Evolutionary conservation across 2,113 vertebrate species (phyloP).

Genomic region (Corapipo altera): DNA sequence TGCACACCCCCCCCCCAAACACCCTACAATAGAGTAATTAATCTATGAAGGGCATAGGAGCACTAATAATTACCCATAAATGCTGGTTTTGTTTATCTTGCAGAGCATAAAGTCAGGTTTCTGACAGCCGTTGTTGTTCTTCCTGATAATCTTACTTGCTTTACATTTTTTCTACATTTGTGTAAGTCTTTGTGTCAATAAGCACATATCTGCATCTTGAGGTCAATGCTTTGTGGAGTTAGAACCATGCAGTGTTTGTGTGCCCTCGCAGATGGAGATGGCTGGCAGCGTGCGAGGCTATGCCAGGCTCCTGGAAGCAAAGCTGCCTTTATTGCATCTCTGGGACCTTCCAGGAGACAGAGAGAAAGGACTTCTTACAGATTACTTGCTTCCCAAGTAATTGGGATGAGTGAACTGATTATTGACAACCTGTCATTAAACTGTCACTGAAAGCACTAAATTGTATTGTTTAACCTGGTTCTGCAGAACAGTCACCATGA

Average conservation of each 20-base stretch:
- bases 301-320: not conserved
- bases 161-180: not conserved
- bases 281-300: not conserved
- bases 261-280: not conserved
- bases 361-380: not conserved
- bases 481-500: not conserved
- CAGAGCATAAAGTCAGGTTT: not conserved
- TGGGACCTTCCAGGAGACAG: not conserved
- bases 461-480: not conserved
- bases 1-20: rapidly evolving
- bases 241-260: not conserved
- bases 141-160: not conserved
- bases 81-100: not conserved
- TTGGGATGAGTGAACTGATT: not conserved
- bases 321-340: not conserved
- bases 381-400: not conserved
- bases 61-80: not conserved
- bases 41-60: not conserved
- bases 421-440: not conserved
- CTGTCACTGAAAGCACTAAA: not conserved
- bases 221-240: not conserved
- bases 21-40: not conserved
- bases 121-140: not conserved
- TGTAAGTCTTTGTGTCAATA: not conserved
- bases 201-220: not conserved